These are phyloP conservation scores for Phyllotis vaccarum DNA, from an alignment of 2,797 vertebrate species.

Conservation along the genomic window DNA sequence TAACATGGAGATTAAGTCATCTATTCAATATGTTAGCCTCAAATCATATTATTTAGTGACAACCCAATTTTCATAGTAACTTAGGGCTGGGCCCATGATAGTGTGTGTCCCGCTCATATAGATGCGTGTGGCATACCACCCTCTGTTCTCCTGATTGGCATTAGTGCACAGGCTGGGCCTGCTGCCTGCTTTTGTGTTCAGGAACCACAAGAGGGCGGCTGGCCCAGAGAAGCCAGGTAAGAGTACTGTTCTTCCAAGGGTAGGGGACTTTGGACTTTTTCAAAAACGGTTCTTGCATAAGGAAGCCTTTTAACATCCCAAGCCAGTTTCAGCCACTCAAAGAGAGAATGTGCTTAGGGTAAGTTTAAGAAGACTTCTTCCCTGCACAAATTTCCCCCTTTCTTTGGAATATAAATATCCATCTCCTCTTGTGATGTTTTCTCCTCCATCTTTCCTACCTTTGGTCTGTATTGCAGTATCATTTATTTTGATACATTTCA, in stretches of 20 bases:
- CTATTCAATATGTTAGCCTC: background rate
- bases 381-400: background rate
- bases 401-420: background rate
- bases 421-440: background rate
- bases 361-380: background rate
- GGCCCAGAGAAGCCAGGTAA: background rate
- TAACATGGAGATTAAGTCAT: background rate
- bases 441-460: background rate
- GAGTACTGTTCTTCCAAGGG: background rate
- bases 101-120: background rate
- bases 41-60: background rate
- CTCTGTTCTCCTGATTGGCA: constrained; percentile 66
- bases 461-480: background rate
- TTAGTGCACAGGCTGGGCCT: constrained; percentile 49
- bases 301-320: background rate
- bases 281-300: constrained; percentile 35
- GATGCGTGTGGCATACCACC: constrained; percentile 3
- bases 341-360: background rate
- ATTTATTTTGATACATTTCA: background rate
- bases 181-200: background rate
- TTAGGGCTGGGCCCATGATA: background rate
- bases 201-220: constrained; percentile 73
- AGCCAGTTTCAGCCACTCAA: background rate
- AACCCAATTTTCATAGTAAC: accelerated
- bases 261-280: background rate